These are phyloP conservation scores for Drosophila santomea DNA, from an alignment of 1,140 invertebrate species.

Conservation along the genomic window DNA sequence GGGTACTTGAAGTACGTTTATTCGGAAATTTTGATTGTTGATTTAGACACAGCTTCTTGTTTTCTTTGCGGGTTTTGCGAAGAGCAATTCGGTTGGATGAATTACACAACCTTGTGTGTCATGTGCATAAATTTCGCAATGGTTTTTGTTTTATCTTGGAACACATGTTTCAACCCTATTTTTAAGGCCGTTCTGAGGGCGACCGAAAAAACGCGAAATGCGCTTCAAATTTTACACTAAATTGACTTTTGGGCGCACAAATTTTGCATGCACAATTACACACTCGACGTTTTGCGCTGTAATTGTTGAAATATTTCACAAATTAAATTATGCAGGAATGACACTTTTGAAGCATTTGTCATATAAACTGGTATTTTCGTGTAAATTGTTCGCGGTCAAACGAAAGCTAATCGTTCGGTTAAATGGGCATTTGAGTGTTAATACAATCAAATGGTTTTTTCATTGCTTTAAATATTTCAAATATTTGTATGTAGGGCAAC, in stretches of 20 bases:
- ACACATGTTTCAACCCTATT: constrained; percentile 54
- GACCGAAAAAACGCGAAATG: constrained; percentile 35
- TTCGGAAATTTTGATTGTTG: constrained; percentile 42
- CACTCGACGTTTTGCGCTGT: constrained; percentile 44
- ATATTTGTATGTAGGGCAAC: too few relatives aligned
- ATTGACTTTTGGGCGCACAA: constrained; percentile 70
- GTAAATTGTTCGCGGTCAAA: constrained; percentile 16
- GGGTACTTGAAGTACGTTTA: constrained; percentile 11
- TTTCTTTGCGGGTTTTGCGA: constrained; percentile 27
- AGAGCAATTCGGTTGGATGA: constrained; percentile 37
- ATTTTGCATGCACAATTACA: constrained; percentile 75
- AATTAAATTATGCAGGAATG: constrained; percentile 37
- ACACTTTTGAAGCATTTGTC: constrained; percentile 32
- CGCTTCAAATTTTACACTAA: constrained; percentile 76
- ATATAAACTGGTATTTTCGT: constrained; percentile 4
- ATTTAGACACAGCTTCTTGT: constrained; percentile 20
- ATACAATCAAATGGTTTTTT: not conserved
- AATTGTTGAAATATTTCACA: constrained; percentile 54
- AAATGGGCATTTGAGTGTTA: not conserved
- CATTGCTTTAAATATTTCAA: too few relatives aligned
- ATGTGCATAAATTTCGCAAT: constrained; percentile 57
- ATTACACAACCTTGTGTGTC: constrained; percentile 59
- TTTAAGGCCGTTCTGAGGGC: constrained; percentile 21
- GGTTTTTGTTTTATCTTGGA: constrained; percentile 40
- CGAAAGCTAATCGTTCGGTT: not conserved